Conservation (phyloP, 2,888 invertebrate genomes). For the Margaritifera margaritifera region DNA sequence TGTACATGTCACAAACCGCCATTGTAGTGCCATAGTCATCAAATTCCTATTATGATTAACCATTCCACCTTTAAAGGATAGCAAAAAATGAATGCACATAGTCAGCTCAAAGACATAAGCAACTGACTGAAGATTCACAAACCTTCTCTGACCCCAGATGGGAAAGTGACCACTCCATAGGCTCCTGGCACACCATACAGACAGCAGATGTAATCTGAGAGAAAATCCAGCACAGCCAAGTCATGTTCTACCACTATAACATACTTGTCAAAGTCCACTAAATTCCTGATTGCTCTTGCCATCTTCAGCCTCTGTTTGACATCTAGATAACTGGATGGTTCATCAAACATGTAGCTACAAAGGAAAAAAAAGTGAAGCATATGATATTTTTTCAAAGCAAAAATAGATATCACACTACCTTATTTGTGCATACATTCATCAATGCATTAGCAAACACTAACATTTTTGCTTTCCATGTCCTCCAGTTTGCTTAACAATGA, state of each 20-base stretch:
- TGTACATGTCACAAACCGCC: too few species aligned
- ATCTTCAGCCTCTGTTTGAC: constrained; percentile 98
- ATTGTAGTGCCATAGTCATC: too few species aligned
- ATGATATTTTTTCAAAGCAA: too few species aligned
- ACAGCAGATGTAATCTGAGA: constrained; percentile 99
- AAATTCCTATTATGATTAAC: too few species aligned
- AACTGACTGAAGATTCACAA: constrained; percentile 24
- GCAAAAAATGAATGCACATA: neutral
- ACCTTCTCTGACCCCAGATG: constrained; percentile 99
- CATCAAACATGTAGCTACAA: constrained; percentile 94
- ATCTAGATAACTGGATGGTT: constrained; percentile 98
- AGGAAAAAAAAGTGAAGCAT: too few species aligned
- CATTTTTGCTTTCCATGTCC: too few species aligned
- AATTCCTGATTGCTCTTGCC: constrained; percentile 89
- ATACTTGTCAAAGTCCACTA: constrained; percentile 94
- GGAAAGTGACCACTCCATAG: constrained; percentile 99
- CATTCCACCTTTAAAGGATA: neutral
- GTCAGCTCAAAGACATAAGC: too few species aligned
- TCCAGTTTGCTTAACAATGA: too few species aligned
- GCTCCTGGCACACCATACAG: constrained; percentile 98
- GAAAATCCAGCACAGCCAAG: constrained; percentile 97
- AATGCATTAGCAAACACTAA: too few species aligned
- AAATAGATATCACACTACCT: too few species aligned
- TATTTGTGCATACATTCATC: too few species aligned
- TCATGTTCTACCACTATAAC: constrained; percentile 99